phyloP scores from a whole-genome alignment of 2,113 vertebrate species.

The Phalacrocorax brasilianus region DNA sequence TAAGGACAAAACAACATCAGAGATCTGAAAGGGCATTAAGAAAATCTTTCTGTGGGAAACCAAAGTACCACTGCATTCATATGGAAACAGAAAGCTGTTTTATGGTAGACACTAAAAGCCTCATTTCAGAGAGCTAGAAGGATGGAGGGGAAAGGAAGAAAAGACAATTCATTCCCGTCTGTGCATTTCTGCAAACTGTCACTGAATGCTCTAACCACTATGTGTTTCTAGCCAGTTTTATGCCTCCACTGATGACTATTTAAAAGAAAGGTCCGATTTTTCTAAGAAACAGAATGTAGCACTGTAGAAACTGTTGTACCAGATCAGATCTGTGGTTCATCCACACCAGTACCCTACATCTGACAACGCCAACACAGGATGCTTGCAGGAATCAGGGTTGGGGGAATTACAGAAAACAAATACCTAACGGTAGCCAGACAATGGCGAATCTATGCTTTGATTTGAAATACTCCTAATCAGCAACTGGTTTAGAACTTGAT shows the following conservation, averaged over 20 bases:
- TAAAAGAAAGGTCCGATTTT: slow-evolving; percentile 32
- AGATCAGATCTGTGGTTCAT: background rate
- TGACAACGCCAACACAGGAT: background rate
- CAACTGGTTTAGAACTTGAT: background rate
- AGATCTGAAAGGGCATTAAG: slow-evolving; percentile 51
- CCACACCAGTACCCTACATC: background rate
- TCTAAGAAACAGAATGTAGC: slow-evolving; percentile 41
- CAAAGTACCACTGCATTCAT: slow-evolving; percentile 47
- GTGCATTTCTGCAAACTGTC: slow-evolving; percentile 30
- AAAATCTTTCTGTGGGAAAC: slow-evolving; percentile 50
- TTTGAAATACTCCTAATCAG: background rate
- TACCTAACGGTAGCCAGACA: background rate
- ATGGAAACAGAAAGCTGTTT: slow-evolving; percentile 51
- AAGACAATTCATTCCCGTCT: slow-evolving; percentile 36
- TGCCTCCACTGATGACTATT: slow-evolving; percentile 47
- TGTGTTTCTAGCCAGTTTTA: slow-evolving; percentile 33
- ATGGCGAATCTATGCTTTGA: background rate
- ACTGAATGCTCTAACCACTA: slow-evolving; percentile 30
- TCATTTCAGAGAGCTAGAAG: slow-evolving; percentile 31
- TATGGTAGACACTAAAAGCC: slow-evolving; percentile 41
- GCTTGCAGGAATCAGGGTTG: too few species aligned
- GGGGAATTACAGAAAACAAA: background rate
- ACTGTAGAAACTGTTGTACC: background rate
- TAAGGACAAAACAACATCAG: slow-evolving; percentile 47
- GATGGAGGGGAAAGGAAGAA: background rate